phyloP scores from a whole-genome alignment of 2,888 invertebrate genomes.

The Drosophila acutilabella region DNA sequence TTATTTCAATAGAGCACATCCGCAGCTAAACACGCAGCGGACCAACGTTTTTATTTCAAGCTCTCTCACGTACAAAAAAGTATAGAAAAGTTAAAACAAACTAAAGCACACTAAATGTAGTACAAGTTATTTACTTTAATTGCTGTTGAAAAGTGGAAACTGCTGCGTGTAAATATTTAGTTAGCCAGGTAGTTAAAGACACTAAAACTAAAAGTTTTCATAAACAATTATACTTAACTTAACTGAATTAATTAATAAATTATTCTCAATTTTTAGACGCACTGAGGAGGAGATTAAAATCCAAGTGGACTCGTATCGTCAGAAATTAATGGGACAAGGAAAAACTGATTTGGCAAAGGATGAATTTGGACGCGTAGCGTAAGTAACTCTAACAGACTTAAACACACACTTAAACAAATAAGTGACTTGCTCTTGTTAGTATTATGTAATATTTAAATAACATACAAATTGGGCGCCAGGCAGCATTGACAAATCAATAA shows the following conservation, averaged over 20 bases:
- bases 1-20: conserved; percentile 73
- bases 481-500: conserved; percentile 66
- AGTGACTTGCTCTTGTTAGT: conserved; percentile 23
- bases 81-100: not conserved
- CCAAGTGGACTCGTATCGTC: conserved; percentile 94
- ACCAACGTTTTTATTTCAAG: conserved; percentile 22
- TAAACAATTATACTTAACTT: not conserved
- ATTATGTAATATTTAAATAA: conserved; percentile 69
- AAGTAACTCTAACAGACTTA: conserved; percentile 54
- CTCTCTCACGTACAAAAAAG: conserved; percentile 12
- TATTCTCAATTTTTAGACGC: conserved; percentile 87
- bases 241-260: not conserved
- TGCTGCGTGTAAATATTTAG: not conserved
- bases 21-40: conserved; percentile 43
- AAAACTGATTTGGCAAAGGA: conserved; percentile 89
- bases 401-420: conserved; percentile 10
- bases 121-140: conserved; percentile 1
- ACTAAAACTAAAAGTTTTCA: not conserved
- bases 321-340: conserved; percentile 91
- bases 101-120: conserved; percentile 17
- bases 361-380: conserved; percentile 92
- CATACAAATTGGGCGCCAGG: conserved; percentile 25
- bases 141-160: not conserved
- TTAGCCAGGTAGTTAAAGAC: not conserved
- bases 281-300: conserved; percentile 93